Percentiles rank a stretch among this genome's conserved stretches.
These are phyloP conservation scores for Tolmerus cingulatus DNA, from an alignment of 2,888 invertebrate species.

Conservation along the genomic window DNA sequence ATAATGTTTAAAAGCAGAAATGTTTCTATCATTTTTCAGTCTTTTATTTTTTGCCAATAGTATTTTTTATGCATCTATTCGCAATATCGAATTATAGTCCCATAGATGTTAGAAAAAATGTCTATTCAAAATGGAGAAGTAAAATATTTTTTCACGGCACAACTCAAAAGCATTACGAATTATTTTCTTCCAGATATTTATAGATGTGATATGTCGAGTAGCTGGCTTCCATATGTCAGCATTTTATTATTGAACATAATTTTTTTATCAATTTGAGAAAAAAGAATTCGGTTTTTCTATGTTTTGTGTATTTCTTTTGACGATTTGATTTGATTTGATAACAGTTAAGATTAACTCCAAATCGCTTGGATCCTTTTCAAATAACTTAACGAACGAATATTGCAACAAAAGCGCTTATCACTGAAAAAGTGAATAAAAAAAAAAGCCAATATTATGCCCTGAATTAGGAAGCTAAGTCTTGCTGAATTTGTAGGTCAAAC, in stretches of 20 bases:
- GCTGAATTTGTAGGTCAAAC: background rate
- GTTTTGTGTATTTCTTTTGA: no score
- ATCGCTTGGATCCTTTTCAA: background rate
- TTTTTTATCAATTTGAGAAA: no score
- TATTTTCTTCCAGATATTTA: background rate
- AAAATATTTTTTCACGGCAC: background rate
- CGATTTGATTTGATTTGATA: background rate
- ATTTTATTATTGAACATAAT: no score
- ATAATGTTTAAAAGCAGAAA: background rate
- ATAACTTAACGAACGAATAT: background rate
- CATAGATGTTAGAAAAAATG: no score
- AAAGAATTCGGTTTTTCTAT: no score
- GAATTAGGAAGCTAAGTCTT: background rate
- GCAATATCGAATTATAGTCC: no score
- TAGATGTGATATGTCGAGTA: background rate
- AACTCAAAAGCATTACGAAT: no score
- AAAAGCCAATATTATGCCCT: background rate
- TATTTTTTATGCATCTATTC: no score
- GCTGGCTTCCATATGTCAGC: no score
- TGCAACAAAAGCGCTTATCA: background rate
- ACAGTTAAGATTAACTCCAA: background rate
- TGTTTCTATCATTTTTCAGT: no score
- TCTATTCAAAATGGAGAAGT: background rate
- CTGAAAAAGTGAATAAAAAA: background rate
- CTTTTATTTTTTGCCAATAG: no score